A percentile compares a stretch with the other conserved stretches of the same genome.
Evolutionary conservation across 2,113 vertebrate genomes (phyloP).

Genomic region (Climacteris rufus): DNA sequence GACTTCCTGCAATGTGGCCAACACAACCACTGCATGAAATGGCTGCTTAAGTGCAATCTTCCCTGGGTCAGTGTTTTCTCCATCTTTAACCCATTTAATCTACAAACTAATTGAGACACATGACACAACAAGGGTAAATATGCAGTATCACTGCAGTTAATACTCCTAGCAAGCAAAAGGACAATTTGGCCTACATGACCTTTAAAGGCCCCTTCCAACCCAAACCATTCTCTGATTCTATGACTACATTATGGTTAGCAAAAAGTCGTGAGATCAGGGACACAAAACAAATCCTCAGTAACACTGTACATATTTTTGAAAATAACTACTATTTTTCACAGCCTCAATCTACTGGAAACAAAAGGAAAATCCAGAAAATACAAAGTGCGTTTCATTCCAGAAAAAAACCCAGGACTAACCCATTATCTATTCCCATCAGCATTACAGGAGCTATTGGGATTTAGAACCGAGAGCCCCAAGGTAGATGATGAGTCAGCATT

Average conservation of each 20-base stretch:
- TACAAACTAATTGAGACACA: neutral
- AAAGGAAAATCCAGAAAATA: neutral
- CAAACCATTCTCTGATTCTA: neutral
- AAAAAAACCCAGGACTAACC: neutral
- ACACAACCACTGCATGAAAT: neutral
- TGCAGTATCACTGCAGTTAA: neutral
- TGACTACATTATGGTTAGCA: accelerated
- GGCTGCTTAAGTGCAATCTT: neutral
- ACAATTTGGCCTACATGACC: neutral
- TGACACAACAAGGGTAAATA: neutral
- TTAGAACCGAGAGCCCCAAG: neutral
- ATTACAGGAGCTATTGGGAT: neutral
- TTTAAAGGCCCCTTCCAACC: neutral
- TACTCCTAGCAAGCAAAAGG: neutral
- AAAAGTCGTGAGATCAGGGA: neutral
- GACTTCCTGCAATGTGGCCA: neutral
- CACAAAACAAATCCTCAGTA: neutral
- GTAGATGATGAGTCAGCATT: neutral
- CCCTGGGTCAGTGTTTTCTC: neutral
- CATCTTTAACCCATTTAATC: neutral
- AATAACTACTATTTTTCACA: neutral
- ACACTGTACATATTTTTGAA: neutral
- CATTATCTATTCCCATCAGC: neutral
- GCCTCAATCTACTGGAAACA: neutral
- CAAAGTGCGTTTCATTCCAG: neutral